Base-by-base conservation (phyloP, 2,888 invertebrate species). In the Oxycera nigricornis region DNA sequence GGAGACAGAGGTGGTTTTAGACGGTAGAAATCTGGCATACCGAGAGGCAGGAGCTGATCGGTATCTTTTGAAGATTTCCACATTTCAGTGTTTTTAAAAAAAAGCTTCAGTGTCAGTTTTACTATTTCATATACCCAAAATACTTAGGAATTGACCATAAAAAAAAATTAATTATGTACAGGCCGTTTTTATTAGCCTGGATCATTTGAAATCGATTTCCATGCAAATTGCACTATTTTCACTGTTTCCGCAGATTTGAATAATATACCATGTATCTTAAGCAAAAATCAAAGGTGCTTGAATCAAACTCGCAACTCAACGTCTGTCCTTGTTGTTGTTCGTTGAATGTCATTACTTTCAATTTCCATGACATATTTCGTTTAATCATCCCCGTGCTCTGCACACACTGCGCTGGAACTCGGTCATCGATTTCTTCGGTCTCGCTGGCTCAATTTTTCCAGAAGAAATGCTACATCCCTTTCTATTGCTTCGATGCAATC, bases 301-400 rank as follows among this genome's bases (percentile, higher is more conserved):
- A 24, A 65, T 20, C 24, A 41, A 65, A 39, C 65, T 41, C 65
- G 65, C n/a, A 65, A 24, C 65, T n/a, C n/a, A 39, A 22, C 14
- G 65, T 24, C 41, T 30, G 39, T 39, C 65, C 65, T 65, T 26
- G 30, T 24, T 65, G 65, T 39, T 39, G 22, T 65, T 65, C 65
- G 41, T 65, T 52, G 39, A 68, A 50, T 50, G 30, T 30, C 52
- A 52, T 70, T 70, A 52, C 70, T 52, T 52, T 70, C 70, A 52
- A 70, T 52, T 70, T 70, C 52, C 70, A 55, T 70, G 52, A 55
- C 70, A 70, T 70, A 70, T 70, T 70, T 70, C 52, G 55, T 11
- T 30, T 3, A 9, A 14, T 17, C 11, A 31, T 39, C 50, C 70
- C 70, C 35, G 70, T 22, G 65, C 65, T 65, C 65, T 65, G 17